These are phyloP conservation scores for Lordiphosa fenestrarum DNA, from an alignment of 2,888 invertebrate species.

Conservation along the genomic window DNA sequence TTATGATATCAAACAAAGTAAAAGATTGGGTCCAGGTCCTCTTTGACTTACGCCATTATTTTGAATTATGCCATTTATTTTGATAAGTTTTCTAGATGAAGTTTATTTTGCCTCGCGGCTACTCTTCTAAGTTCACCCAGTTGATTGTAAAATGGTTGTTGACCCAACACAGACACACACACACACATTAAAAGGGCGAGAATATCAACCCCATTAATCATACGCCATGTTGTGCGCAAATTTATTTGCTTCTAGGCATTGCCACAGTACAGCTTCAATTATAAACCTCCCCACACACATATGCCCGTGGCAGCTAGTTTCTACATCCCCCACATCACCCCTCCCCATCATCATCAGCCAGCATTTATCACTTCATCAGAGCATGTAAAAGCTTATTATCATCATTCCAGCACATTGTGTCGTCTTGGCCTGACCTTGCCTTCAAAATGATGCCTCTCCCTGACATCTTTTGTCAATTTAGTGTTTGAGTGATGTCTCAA, in stretches of 20 bases:
- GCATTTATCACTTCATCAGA: constrained; percentile 73
- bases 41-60: constrained; percentile 1
- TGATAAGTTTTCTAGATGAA: constrained; percentile 23
- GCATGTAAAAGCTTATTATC: constrained; percentile 50
- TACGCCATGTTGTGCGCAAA: constrained; percentile 65
- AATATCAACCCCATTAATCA: constrained; percentile 67
- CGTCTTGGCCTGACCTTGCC: constrained; percentile 33
- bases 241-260: constrained; percentile 60
- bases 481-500: constrained; percentile 58
- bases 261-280: constrained; percentile 51
- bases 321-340: constrained; percentile 1
- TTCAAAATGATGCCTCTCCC: neutral
- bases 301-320: constrained; percentile 18
- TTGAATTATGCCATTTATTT: constrained; percentile 27
- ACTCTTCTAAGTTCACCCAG: constrained; percentile 1
- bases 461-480: constrained; percentile 62
- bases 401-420: constrained; percentile 27
- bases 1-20: no score
- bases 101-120: neutral
- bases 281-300: constrained; percentile 15
- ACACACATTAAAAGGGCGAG: neutral
- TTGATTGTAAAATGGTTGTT: constrained; percentile 39
- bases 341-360: constrained; percentile 45
- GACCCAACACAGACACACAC: constrained; percentile 17
- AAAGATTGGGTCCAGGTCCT: no score